Evolutionary conservation across 2,797 vertebrate species (phyloP).

Genomic region (Crocodylus rhombifer): DNA sequence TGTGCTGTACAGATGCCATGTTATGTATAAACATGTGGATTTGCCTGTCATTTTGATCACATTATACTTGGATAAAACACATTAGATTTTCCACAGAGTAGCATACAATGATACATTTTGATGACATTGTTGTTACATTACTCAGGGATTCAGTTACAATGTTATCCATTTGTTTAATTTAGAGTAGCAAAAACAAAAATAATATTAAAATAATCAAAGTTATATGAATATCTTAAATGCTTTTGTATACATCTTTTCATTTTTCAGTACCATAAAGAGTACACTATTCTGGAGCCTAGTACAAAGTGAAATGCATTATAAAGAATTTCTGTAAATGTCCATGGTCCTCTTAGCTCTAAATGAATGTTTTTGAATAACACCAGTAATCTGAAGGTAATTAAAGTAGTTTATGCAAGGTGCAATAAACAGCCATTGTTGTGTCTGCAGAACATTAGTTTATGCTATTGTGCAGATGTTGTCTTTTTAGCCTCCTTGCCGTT

Average conservation of each 20-base stretch:
- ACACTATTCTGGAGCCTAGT: constrained; percentile 5
- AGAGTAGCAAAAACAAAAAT: constrained; percentile 1
- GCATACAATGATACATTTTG: not conserved
- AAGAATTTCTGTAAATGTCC: constrained; percentile 63
- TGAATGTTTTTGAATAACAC: constrained; percentile 75
- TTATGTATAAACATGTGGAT: constrained; percentile 11
- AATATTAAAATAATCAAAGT: not conserved
- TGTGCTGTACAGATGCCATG: not conserved
- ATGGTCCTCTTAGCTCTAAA: constrained; percentile 63
- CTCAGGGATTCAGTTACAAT: not conserved
- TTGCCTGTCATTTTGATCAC: not conserved
- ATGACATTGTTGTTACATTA: not conserved
- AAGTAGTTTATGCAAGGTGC: constrained; percentile 75
- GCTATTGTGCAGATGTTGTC: constrained; percentile 75
- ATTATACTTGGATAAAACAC: not conserved
- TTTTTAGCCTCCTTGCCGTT: constrained; percentile 73
- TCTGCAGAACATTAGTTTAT: constrained; percentile 73
- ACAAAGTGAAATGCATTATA: not conserved
- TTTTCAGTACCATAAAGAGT: constrained; percentile 22
- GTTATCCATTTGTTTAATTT: constrained; percentile 1
- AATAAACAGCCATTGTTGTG: constrained; percentile 79
- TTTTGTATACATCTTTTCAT: not conserved
- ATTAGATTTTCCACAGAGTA: not conserved
- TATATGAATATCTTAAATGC: not conserved
- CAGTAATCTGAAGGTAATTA: constrained; percentile 80